A percentile compares a stretch with the other conserved stretches of the same genome.
phyloP scores from a whole-genome alignment of 2,888 invertebrate genomes.

The Neuroscelio doddi region DNA sequence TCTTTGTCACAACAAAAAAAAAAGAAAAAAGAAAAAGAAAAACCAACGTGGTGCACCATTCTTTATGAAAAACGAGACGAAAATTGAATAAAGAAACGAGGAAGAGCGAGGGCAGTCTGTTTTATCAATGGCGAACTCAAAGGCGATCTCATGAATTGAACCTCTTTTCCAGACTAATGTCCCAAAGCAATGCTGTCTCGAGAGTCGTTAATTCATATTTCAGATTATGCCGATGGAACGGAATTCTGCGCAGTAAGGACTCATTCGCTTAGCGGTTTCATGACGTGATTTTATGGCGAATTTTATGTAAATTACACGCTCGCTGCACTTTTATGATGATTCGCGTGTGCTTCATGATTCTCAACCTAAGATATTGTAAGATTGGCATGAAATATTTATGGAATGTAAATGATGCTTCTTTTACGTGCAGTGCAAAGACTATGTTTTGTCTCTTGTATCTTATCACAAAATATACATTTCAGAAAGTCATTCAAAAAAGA shows the following conservation, averaged over 20 bases:
- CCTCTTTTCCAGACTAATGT: slow-evolving; percentile 22
- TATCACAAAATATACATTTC: too few species aligned
- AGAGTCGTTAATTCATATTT: slow-evolving; percentile 43
- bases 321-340: too few species aligned
- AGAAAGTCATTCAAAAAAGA: too few species aligned
- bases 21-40: slow-evolving; percentile 7
- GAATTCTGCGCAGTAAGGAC: slow-evolving; percentile 18
- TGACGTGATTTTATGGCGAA: slow-evolving; percentile 22
- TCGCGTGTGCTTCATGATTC: too few species aligned
- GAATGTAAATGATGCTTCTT: too few species aligned
- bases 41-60: slow-evolving; percentile 15
- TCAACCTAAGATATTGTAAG: too few species aligned
- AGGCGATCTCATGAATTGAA: slow-evolving; percentile 16
- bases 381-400: too few species aligned
- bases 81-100: slow-evolving; percentile 40
- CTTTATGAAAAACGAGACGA: slow-evolving; percentile 4
- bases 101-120: slow-evolving; percentile 48
- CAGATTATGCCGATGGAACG: too few species aligned
- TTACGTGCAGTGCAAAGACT: too few species aligned
- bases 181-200: slow-evolving; percentile 15
- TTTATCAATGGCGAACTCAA: slow-evolving; percentile 48
- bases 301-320: slow-evolving; percentile 25
- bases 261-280: slow-evolving; percentile 24
- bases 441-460: too few species aligned
- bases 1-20: slow-evolving; percentile 16